Evolutionary conservation across 1,140 invertebrate genomes (phyloP).

Genomic region (Psix sp.): DNA sequence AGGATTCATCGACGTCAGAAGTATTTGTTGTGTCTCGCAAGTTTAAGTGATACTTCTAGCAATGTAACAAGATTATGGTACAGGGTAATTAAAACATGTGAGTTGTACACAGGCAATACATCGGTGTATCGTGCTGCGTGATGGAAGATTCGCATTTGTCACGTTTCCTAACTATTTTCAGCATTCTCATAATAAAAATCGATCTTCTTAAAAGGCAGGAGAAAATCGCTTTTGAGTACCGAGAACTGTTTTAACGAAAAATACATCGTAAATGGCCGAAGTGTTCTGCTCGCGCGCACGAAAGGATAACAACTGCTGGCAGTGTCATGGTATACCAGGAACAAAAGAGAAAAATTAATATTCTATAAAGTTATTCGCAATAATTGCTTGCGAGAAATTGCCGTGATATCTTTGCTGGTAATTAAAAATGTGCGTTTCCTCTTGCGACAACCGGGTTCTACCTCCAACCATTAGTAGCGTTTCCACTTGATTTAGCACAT

Average conservation of each 20-base stretch:
- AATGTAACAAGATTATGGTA: slow-evolving; percentile 41
- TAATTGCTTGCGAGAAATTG: not conserved
- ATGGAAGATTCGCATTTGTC: slow-evolving; percentile 11
- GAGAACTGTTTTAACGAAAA: slow-evolving; percentile 18
- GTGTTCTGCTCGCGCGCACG: too few relatives aligned
- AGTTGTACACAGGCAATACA: too few relatives aligned
- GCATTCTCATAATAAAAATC: too few relatives aligned
- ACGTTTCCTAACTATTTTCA: slow-evolving; percentile 21
- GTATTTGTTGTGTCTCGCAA: slow-evolving; percentile 24
- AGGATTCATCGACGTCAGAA: slow-evolving; percentile 22
- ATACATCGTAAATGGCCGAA: too few relatives aligned
- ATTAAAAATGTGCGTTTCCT: slow-evolving; percentile 38
- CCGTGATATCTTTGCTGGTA: slow-evolving; percentile 8
- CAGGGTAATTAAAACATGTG: slow-evolving; percentile 37
- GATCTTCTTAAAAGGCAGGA: slow-evolving; percentile 23
- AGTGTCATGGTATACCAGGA: too few relatives aligned
- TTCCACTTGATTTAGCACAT: slow-evolving; percentile 49
- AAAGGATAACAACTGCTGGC: too few relatives aligned
- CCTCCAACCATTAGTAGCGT: slow-evolving; percentile 31
- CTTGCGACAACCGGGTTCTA: slow-evolving; percentile 10
- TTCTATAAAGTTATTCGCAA: not conserved
- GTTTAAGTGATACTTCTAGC: slow-evolving; percentile 32
- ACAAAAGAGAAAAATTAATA: too few relatives aligned
- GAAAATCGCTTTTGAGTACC: slow-evolving; percentile 27
- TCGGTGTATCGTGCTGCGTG: too few relatives aligned